Conservation (phyloP, 2,888 invertebrate species). For the Ornithoptera alexandrae region DNA sequence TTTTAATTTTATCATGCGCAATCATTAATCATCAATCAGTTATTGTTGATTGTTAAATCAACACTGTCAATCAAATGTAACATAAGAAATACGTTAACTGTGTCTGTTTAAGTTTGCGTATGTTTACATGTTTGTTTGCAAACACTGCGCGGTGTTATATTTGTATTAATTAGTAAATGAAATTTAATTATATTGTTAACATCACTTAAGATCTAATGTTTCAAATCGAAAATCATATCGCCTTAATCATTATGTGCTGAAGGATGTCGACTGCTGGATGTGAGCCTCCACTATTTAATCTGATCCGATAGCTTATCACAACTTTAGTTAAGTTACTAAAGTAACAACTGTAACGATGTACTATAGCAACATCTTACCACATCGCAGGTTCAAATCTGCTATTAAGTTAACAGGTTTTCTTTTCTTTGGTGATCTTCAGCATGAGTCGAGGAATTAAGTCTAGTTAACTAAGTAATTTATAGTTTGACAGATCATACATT, state of each 20-base stretch:
- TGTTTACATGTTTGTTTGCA: neutral
- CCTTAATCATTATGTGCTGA: neutral
- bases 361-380: too few relatives aligned
- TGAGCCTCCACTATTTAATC: neutral
- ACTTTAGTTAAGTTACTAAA: too few relatives aligned
- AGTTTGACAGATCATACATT: too few relatives aligned
- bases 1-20: neutral
- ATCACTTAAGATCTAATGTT: too few relatives aligned
- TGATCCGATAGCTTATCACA: too few relatives aligned
- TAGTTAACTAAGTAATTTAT: too few relatives aligned
- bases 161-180: neutral
- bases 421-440: too few relatives aligned
- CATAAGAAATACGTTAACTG: neutral
- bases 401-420: too few relatives aligned
- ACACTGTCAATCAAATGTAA: neutral
- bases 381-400: too few relatives aligned
- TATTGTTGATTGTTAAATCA: neutral
- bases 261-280: neutral
- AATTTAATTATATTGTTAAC: neutral
- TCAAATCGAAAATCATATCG: neutral
- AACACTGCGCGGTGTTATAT: neutral
- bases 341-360: too few relatives aligned
- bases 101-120: neutral
- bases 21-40: neutral
- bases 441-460: too few relatives aligned